Evolutionary conservation across 2,888 invertebrate genomes (phyloP), one percentile per base, ranked within the genome.

Genomic region (Hypomecis atomaria): DNA sequence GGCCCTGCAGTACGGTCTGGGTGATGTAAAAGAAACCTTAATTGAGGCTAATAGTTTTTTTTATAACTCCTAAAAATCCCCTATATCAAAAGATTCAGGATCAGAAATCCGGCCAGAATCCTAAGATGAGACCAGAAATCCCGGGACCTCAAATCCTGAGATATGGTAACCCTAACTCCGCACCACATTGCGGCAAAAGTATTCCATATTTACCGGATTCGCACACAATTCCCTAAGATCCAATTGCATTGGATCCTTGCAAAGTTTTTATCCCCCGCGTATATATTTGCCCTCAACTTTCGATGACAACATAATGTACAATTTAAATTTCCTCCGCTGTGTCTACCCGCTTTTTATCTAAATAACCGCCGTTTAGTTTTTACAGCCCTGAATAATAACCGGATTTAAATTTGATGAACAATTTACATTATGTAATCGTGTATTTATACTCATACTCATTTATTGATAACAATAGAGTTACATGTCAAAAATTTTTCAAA

Each of bases 251-350:
- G 47, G 36, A 49, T 54, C 43, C 13, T 37, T 37, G 33, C 47
- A 85, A 84, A 84, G 77, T 83, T 85, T 48, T 84, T 78, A 76
- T 65, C 70, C 68, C 56, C 37, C n/a, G 56, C 52, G 66, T 71
- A 80, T 80, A 81, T 84, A 72, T 81, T 81, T 64, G 63, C 70
- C 71, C 70, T 74, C 69, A 75, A 80, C 60, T 79, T 80, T 73
- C 65, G 68, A 70, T 70, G 69, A 57, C 74, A 73, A 73, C 67
- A 78, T 83, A 80, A 87, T 88, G 86, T 86, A 85, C 86, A 87
- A 88, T 88, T 89, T 89, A 87, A 89, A 89, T 86, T 82, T 82
- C 80, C 85, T 78, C 81, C 83, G 82, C 11, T 62, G 80, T 37
- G 47, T 37, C 34, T 40, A 9, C 44, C 42, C 49, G 5, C 53